Conservation (phyloP, 2,888 invertebrate species). For the Drosophila meridiana region DNA sequence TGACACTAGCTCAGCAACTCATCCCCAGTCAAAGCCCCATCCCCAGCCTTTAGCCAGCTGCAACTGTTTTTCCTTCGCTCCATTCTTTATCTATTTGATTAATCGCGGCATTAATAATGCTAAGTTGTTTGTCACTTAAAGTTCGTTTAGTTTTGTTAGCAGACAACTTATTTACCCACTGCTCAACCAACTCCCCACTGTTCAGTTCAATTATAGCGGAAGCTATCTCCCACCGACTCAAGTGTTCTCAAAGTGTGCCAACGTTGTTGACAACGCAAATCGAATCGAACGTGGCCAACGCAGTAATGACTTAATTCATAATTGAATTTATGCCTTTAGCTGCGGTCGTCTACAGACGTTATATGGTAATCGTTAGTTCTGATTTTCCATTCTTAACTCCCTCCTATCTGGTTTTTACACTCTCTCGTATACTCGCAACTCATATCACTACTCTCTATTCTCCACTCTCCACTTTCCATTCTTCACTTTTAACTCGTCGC, state of each 20-base stretch:
- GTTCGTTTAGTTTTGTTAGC: neutral
- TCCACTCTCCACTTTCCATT: neutral
- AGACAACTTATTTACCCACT: conserved; percentile 3
- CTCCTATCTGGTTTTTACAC: too few relatives aligned
- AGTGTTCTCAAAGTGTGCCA: neutral
- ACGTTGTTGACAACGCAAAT: neutral
- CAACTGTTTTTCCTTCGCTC: too few relatives aligned
- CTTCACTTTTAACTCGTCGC: too few relatives aligned
- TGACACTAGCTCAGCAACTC: neutral
- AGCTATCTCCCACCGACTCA: neutral
- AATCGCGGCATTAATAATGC: conserved; percentile 2
- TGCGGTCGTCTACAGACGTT: neutral
- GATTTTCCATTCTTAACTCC: too few relatives aligned
- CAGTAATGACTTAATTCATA: neutral
- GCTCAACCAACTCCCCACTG: neutral
- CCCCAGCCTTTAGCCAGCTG: neutral
- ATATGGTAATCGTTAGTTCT: neutral
- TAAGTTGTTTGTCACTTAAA: conserved; percentile 3
- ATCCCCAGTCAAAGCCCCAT: neutral
- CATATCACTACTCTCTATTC: neutral
- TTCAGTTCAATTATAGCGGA: neutral
- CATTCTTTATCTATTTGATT: conserved; percentile 8
- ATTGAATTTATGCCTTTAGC: neutral
- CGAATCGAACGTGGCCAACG: neutral
- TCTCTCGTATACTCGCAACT: too few relatives aligned